Percentiles rank a stretch among this genome's conserved stretches.
phyloP scores from a whole-genome alignment of 2,113 vertebrate genomes.

The Callocephalon fimbriatum region DNA sequence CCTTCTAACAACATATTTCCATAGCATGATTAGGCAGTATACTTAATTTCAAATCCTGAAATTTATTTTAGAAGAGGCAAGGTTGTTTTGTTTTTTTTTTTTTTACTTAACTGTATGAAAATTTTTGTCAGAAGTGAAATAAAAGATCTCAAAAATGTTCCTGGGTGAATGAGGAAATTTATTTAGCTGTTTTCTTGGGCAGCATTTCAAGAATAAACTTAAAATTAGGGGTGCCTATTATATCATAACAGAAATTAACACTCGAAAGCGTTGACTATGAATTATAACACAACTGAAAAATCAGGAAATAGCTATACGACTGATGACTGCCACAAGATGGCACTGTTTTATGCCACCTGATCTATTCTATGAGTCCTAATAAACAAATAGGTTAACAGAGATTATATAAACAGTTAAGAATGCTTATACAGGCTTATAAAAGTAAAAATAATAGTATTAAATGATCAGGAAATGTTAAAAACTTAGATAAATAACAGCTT shows the following conservation, averaged over 20 bases:
- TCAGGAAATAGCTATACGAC: not conserved
- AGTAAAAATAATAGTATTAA: not conserved
- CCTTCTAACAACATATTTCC: not conserved
- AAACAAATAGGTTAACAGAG: not conserved
- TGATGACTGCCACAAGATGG: constrained; percentile 57
- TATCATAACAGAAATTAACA: not conserved
- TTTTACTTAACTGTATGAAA: not conserved
- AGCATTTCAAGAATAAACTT: not conserved
- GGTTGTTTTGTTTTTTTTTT: fast-evolving
- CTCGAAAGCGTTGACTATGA: not conserved
- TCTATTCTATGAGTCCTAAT: not conserved
- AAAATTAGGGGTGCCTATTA: not conserved
- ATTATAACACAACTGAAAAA: not conserved
- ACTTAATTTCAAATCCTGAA: not conserved
- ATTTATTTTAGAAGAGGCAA: not conserved
- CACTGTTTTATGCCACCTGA: not conserved
- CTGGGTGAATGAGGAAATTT: not conserved
- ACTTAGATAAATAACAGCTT: not conserved
- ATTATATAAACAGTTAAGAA: not conserved
- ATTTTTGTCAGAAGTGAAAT: not conserved
- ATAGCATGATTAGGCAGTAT: not conserved
- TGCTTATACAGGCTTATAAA: not conserved
- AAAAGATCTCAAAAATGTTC: not conserved
- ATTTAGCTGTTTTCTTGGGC: not conserved
- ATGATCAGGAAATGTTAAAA: not conserved